Evolutionary conservation across 1,140 invertebrate genomes (phyloP).

Genomic region (Brachionus rubens): DNA sequence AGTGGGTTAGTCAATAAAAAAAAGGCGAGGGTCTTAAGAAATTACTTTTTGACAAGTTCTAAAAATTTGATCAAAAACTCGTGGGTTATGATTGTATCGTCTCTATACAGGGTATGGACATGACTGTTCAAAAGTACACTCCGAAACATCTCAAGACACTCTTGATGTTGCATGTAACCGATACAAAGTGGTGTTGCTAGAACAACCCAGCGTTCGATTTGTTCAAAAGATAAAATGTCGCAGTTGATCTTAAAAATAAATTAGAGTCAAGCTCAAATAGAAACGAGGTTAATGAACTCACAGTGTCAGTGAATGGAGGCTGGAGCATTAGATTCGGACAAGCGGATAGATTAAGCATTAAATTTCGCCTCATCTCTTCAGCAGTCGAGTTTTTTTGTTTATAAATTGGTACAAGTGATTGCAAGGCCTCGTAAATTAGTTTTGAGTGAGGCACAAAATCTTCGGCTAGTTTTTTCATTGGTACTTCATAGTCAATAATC

Average conservation of each 20-base stretch:
- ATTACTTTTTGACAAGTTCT: constrained; percentile 82
- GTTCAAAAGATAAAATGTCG: constrained; percentile 90
- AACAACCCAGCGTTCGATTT: constrained; percentile 93
- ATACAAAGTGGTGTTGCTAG: constrained; percentile 60
- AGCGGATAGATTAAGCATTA: constrained; percentile 72
- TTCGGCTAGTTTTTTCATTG: constrained; percentile 89
- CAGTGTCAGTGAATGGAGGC: constrained; percentile 19
- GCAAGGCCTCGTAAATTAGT: constrained; percentile 28
- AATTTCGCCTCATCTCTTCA: constrained; percentile 1
- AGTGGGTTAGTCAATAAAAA: background rate
- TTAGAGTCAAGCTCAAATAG: background rate
- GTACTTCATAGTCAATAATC: constrained; percentile 95
- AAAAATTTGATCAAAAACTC: constrained; percentile 87
- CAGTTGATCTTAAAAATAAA: constrained; percentile 72
- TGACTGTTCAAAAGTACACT: constrained; percentile 85
- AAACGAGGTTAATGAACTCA: constrained; percentile 33
- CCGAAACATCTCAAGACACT: constrained; percentile 75
- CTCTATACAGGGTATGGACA: constrained; percentile 88
- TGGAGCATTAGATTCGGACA: constrained; percentile 86
- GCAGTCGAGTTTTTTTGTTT: constrained; percentile 38
- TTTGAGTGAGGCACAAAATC: constrained; percentile 93
- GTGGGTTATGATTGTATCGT: constrained; percentile 94
- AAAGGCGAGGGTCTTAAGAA: background rate
- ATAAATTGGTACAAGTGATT: constrained; percentile 37
- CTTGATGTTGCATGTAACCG: constrained; percentile 43